A percentile compares a stretch with the other conserved stretches of the same genome.
Evolutionary conservation across 2,113 vertebrate species (phyloP).

Genomic region (Oxyruncus cristatus): DNA sequence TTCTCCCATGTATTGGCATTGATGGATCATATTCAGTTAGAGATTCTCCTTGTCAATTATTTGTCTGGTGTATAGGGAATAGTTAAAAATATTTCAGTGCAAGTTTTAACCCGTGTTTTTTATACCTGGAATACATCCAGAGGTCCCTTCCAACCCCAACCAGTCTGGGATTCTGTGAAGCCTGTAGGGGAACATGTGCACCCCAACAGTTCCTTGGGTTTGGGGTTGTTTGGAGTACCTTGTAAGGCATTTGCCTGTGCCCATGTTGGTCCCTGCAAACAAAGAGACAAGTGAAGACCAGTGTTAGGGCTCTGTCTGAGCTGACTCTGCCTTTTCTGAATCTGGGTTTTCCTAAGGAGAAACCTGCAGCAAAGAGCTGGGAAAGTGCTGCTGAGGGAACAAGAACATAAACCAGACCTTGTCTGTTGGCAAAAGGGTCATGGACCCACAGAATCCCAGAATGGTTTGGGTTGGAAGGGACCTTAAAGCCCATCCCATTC

Average conservation of each 20-base stretch:
- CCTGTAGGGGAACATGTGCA: not conserved
- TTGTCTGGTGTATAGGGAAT: not conserved
- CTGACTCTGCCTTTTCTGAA: not conserved
- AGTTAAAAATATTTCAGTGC: not conserved
- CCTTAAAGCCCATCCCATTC: not conserved
- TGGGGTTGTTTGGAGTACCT: not conserved
- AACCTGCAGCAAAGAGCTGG: not conserved
- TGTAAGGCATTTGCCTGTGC: not conserved
- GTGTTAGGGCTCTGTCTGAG: not conserved
- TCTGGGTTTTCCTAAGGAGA: not conserved
- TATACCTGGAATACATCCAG: not conserved
- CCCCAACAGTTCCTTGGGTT: not conserved
- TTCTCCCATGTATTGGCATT: conserved; percentile 1
- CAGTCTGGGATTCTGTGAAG: not conserved
- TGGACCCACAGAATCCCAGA: not conserved
- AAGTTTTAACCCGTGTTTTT: not conserved
- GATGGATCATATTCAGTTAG: not conserved
- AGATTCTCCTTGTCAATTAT: not conserved
- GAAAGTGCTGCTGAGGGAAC: not conserved
- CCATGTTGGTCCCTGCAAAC: rapidly evolving
- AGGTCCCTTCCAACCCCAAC: not conserved
- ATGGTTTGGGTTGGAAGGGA: not conserved
- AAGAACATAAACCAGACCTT: rapidly evolving
- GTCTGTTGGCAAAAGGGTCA: not conserved
- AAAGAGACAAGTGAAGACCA: not conserved